phyloP scores from a whole-genome alignment of 2,113 vertebrate species.

The Amblyopsis rosae region DNA sequence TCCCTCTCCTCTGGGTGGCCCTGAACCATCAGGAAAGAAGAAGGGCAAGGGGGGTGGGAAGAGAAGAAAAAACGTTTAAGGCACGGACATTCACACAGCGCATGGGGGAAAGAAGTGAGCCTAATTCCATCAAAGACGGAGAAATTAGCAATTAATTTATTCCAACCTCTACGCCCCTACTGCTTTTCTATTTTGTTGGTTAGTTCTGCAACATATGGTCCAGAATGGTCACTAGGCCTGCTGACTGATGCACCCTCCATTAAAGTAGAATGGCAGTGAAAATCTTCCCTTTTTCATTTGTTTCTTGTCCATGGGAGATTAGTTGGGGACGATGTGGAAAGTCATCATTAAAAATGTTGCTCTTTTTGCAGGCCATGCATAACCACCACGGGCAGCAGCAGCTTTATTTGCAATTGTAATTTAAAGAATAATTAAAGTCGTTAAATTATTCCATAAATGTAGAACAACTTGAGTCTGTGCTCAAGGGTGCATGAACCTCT shows the following conservation, averaged over 20 bases:
- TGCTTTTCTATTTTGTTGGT: slow-evolving; percentile 80
- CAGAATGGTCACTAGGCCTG: slow-evolving; percentile 68
- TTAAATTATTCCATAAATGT: slow-evolving; percentile 75
- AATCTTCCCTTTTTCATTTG: slow-evolving; percentile 60
- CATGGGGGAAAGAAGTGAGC: slow-evolving; percentile 86
- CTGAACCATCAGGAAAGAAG: slow-evolving; percentile 83
- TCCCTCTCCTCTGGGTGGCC: slow-evolving; percentile 98
- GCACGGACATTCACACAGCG: slow-evolving; percentile 90
- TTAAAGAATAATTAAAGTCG: slow-evolving; percentile 79
- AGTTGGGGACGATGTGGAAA: slow-evolving; percentile 68
- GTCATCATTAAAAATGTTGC: slow-evolving; percentile 80
- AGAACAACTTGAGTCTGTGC: slow-evolving; percentile 72
- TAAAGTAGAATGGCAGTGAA: slow-evolving; percentile 47
- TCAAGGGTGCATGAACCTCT: slow-evolving; percentile 69
- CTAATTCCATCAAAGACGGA: slow-evolving; percentile 98
- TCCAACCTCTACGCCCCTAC: slow-evolving; percentile 77
- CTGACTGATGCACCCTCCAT: slow-evolving; percentile 59
- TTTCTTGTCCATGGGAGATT: slow-evolving; percentile 70
- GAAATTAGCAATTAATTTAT: slow-evolving; percentile 99
- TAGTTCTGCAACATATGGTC: slow-evolving; percentile 96
- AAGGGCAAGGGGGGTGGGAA: slow-evolving; percentile 18
- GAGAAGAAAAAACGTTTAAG: slow-evolving; percentile 79
- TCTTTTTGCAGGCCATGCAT: slow-evolving; percentile 71
- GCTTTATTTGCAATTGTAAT: slow-evolving; percentile 74
- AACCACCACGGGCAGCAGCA: slow-evolving; percentile 48